Evolutionary conservation across 2,797 vertebrate genomes (phyloP), one percentile per base, ranked within the genome.

Genomic region (Siniperca scherzeri): DNA sequence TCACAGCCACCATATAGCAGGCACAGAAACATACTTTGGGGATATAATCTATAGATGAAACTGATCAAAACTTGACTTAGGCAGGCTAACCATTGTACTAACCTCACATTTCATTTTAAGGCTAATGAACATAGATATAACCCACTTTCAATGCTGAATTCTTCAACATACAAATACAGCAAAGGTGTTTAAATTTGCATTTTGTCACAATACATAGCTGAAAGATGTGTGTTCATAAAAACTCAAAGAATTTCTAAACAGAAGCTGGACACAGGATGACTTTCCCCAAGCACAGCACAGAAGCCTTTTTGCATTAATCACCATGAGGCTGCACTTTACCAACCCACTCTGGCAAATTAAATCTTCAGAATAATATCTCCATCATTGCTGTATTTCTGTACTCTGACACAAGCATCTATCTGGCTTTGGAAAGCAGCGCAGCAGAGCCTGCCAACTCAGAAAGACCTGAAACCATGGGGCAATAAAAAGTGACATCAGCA

Each of bases 401-500:
- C 89, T 80, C 82, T 86, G 91, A 91, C 90, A 89, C 74, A n/a
- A 64, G 87, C 89, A 89, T 91, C 86, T 93, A 88, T 94, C 91
- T 89, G 88, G 83, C 81, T 90, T 82, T 81, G 85, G 84, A 91
- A 81, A 69, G 92, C 83, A 42, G 78, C 6, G 5, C 72, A 73
- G 74, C 71, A 22, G 77, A 77, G 88, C 80, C 91, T 92, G 93
- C 91, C 94, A 94, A 93, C 82, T 87, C 82, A 0, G 76, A 88
- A 79, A 88, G 88, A 92, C 88, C 92, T 88, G 87, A 90, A 92
- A 91, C 91, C 89, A 86, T 0, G 53, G 89, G 78, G 89, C 92
- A 89, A 94, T 94, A 94, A 93, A 94, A 94, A 91, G 91, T 93
- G 94, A 95, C 93, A 93, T 86, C 91, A 89, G 87, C 85, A 92